Evolutionary conservation across 2,797 vertebrate genomes (phyloP).

Genomic region (Catostomus latipinnis): DNA sequence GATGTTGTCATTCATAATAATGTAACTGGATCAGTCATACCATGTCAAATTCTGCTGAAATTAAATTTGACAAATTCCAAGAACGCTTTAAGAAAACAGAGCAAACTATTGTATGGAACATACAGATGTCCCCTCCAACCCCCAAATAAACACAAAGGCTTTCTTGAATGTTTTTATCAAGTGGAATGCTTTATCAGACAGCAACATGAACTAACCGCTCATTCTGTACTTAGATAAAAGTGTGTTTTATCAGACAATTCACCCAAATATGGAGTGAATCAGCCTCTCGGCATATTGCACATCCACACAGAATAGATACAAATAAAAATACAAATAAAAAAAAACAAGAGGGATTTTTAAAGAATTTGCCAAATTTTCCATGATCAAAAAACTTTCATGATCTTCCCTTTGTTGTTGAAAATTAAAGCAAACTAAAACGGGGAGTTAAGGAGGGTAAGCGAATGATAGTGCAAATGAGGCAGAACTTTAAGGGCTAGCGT

Average conservation of each 20-base stretch:
- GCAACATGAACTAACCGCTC: neutral
- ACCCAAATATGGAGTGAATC: conserved; percentile 38
- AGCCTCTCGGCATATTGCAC: neutral
- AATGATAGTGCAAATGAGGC: conserved; percentile 64
- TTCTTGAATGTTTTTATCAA: conserved; percentile 20
- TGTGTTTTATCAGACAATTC: conserved; percentile 27
- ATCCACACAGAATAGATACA: neutral
- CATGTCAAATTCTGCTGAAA: conserved; percentile 34
- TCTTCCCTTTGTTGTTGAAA: conserved; percentile 57
- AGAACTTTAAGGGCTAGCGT: conserved; percentile 63
- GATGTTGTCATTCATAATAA: conserved; percentile 42
- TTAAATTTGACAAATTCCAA: conserved; percentile 41
- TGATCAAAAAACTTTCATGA: conserved; percentile 66
- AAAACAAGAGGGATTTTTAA: conserved; percentile 52
- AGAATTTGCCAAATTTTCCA: conserved; percentile 63
- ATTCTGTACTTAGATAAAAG: conserved; percentile 30
- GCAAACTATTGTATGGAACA: conserved; percentile 32
- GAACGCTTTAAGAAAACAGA: conserved; percentile 17
- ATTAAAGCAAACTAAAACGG: conserved; percentile 59
- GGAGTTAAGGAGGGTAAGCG: conserved; percentile 51
- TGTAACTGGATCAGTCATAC: conserved; percentile 36
- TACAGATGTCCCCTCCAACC: conserved; percentile 21
- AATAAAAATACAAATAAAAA: neutral
- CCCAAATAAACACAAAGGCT: neutral
- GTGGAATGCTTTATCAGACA: conserved; percentile 30